Evolutionary conservation across 2,888 invertebrate species (phyloP), one percentile per base, ranked within the genome.

Genomic region (Orchestes rusci): DNA sequence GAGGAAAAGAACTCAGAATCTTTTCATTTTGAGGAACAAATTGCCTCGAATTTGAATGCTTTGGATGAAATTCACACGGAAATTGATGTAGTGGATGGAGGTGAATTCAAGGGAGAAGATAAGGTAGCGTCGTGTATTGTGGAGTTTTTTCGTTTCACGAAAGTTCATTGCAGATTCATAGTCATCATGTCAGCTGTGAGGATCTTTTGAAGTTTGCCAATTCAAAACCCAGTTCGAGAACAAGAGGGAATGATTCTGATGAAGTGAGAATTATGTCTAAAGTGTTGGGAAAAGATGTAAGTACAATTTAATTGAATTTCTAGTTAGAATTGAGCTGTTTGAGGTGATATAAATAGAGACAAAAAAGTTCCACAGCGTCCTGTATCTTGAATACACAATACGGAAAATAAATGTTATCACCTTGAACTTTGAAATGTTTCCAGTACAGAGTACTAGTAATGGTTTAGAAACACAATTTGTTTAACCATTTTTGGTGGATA

Each of bases 191-290:
- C 1, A 91, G 90, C 35, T 92, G 91, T 57, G 93, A 93, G 65
- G 92, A 93, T 70, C 70, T 93, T 43, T 67, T 92, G 41, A 91
- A 92, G 64, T 93, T 93, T 61, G 86, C 89, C 0, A 83, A 85
- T 63, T 80, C 82, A 55, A 85, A 84, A 51, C 89, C 89, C 0
- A 84, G 82, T 55, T 87, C 89, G 0, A 76, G 83, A 31, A 86
- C 88, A 35, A 77, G 86, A 3, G 89, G 90, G 10, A 79, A 84
- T 10, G 91, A 91, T 64, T 88, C 89, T 0, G 93, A 94, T 62
- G 92, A 93, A 75, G 91, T 92, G 29, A 74, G 92, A 55, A 85
- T 92, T 29, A 91, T 94, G 89, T 76, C 79, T 58, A 93, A 91
- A 70, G 88, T 93, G 15, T 74, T 94, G 33, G 82, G 84, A 50